Percentiles rank a stretch among this genome's conserved stretches.
phyloP scores from a whole-genome alignment of 2,888 invertebrate genomes.

The Fragum fragum region DNA sequence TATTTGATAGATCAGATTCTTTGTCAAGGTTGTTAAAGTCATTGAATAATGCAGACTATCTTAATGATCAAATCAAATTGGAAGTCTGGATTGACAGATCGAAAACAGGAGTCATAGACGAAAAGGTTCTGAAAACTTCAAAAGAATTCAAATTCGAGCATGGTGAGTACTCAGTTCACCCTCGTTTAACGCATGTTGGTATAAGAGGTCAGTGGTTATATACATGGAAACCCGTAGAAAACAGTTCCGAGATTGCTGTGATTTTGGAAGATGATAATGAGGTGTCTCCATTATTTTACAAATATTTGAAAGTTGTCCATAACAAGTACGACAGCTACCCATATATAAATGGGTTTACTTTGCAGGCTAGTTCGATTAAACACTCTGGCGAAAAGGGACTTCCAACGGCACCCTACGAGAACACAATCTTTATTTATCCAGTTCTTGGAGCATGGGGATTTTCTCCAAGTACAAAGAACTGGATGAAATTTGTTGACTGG shows the following conservation, averaged over 20 bases:
- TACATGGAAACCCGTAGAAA: constrained; percentile 74
- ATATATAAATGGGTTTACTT: constrained; percentile 73
- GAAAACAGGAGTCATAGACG: constrained; percentile 52
- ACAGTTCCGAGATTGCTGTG: constrained; percentile 76
- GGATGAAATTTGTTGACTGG: constrained; percentile 73
- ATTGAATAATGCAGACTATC: constrained; percentile 62
- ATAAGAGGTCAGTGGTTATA: constrained; percentile 72
- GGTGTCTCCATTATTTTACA: constrained; percentile 76
- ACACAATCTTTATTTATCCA: constrained; percentile 72
- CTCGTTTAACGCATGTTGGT: constrained; percentile 66
- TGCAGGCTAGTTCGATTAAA: constrained; percentile 72
- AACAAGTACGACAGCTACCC: constrained; percentile 67
- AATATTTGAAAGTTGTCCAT: constrained; percentile 77
- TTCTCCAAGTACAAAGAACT: constrained; percentile 72
- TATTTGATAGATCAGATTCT: constrained; percentile 64
- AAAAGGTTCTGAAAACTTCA: constrained; percentile 36
- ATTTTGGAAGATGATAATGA: constrained; percentile 81
- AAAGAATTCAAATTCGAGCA: constrained; percentile 59
- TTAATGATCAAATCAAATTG: constrained; percentile 53
- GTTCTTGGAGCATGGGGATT: constrained; percentile 80
- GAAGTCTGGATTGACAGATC: constrained; percentile 73
- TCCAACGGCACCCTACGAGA: constrained; percentile 56
- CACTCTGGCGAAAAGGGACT: constrained; percentile 53
- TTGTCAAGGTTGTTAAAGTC: constrained; percentile 61
- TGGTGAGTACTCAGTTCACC: constrained; percentile 52